These are phyloP conservation scores for Trogon melanurus DNA, from an alignment of 2,113 vertebrate species.

Conservation along the genomic window DNA sequence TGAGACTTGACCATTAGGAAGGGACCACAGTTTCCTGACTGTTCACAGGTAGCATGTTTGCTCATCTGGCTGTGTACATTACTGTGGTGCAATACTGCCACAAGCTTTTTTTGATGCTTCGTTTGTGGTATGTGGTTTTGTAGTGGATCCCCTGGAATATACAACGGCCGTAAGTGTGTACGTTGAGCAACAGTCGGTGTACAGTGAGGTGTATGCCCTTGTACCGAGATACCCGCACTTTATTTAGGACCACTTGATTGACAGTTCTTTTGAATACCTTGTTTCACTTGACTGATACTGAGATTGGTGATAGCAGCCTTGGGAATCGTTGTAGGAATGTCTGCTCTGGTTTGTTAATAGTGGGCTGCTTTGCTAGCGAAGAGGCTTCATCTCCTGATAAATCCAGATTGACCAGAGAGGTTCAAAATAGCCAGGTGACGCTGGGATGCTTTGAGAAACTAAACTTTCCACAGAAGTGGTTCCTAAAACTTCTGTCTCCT, in stretches of 20 bases:
- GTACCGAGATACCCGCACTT: neutral
- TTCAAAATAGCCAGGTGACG: neutral
- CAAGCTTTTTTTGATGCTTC: neutral
- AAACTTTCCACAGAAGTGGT: neutral
- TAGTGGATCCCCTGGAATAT: neutral
- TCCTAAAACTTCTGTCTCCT: neutral
- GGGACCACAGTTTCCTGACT: neutral
- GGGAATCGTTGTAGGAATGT: neutral
- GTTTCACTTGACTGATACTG: neutral
- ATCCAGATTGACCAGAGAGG: neutral
- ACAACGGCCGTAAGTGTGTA: rapidly evolving
- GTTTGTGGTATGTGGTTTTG: neutral
- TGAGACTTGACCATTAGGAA: neutral
- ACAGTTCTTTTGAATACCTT: neutral
- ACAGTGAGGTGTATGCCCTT: neutral
- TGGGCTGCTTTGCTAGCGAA: neutral
- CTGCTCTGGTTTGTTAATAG: neutral
- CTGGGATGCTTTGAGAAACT: neutral
- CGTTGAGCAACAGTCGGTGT: neutral
- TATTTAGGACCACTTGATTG: neutral
- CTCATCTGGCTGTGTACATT: neutral
- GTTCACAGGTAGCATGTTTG: neutral
- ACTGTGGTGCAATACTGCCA: neutral
- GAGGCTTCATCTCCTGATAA: neutral
- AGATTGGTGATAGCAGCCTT: neutral